Evolutionary conservation across 2,888 invertebrate species (phyloP), one percentile per base, ranked within the genome.

Genomic region (Watsonalla cultraria): DNA sequence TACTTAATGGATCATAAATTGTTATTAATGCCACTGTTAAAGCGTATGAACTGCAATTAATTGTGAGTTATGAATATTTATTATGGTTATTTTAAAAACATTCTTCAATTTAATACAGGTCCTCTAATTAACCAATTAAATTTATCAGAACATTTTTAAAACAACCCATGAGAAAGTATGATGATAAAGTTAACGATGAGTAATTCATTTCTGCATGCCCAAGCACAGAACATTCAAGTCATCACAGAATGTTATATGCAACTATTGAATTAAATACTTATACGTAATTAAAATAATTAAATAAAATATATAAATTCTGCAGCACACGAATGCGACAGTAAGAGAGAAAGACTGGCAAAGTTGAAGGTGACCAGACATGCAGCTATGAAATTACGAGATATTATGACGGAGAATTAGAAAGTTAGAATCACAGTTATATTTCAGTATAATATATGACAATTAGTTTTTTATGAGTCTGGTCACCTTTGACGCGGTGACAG

Each of bases 181-280:
- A 71, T 61, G 71, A 24, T 24, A 73, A 76, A 68, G 68, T 75
- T 70, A 76, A 80, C 68, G 72, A 80, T 76, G 72, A 77, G 68
- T 76, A 78, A 78, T 80, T 80, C 89, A 90, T 90, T 89, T 88
- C 90, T 90, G 90, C 90, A 90, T 90, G 90, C 90, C 90, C 83
- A 90, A 90, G 89, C 90, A 87, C 82, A 83, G 74, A 82, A 81
- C 82, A 82, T 83, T 83, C 76, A 70, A 66, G 65, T 71, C 72
- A 66, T 70, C 45, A 72, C 72, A 68, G 77, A 82, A 86, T 80
- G 81, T 85, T 65, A 69, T 79, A 84, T 81, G 83, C 80, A 82
- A 72, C 82, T 84, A 86, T 77, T 68, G 13, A 49, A 39, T 64
- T 24, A 24, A 68, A 69, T 66, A 69, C 66, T 65, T 68, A 65